Percentiles rank a stretch among this genome's conserved stretches.
phyloP scores from a whole-genome alignment of 2,888 invertebrate genomes.

The Chydorus sphaericus region DNA sequence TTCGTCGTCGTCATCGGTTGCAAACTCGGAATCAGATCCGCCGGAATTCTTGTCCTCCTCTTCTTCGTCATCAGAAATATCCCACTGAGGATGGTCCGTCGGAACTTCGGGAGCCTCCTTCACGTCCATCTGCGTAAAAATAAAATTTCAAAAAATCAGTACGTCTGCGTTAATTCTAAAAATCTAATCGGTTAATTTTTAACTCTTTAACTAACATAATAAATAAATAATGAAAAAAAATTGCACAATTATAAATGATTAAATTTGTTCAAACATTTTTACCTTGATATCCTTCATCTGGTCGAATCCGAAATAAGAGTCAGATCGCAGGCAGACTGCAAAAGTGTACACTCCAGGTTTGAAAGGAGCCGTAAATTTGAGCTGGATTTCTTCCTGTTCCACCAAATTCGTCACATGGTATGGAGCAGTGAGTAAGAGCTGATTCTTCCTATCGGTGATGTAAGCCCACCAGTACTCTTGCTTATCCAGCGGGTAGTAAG shows the following conservation, averaged over 20 bases:
- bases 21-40: constrained; percentile 44
- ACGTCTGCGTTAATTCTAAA: too few relatives aligned
- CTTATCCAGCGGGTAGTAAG: constrained; percentile 73
- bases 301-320: constrained; percentile 95
- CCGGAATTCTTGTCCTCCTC: constrained; percentile 49
- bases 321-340: constrained; percentile 82
- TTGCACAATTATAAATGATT: neutral
- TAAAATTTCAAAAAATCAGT: constrained; percentile 13
- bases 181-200: too few relatives aligned
- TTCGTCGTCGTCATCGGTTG: constrained; percentile 51
- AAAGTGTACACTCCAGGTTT: constrained; percentile 87
- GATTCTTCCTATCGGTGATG: constrained; percentile 86
- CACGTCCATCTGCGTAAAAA: constrained; percentile 59
- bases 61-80: constrained; percentile 83
- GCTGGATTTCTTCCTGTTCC: constrained; percentile 74
- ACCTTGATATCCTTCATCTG: constrained; percentile 84
- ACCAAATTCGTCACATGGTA: constrained; percentile 86
- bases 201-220: neutral
- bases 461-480: constrained; percentile 99
- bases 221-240: neutral
- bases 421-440: constrained; percentile 79
- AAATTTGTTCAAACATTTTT: too few relatives aligned
- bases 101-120: constrained; percentile 87
- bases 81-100: constrained; percentile 94
- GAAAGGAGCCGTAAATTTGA: constrained; percentile 90